phyloP scores from a whole-genome alignment of 2,113 vertebrate genomes.

The Serilophus lunatus region DNA sequence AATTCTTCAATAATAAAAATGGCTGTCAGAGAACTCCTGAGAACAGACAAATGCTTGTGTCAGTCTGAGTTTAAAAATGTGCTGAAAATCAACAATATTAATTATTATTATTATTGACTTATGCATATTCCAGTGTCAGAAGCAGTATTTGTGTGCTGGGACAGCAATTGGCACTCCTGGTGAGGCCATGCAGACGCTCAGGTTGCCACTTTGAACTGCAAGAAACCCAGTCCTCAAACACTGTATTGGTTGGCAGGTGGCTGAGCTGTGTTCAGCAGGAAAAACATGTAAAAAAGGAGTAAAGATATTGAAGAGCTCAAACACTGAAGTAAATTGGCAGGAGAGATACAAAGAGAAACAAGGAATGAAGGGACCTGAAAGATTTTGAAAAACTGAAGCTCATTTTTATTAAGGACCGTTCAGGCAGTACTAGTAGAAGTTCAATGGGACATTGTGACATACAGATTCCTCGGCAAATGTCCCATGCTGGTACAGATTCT shows the following conservation, averaged over 20 bases:
- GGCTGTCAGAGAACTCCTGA: neutral
- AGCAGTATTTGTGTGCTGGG: neutral
- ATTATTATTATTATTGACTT: neutral
- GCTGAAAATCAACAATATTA: neutral
- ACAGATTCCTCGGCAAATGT: neutral
- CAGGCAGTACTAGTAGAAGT: neutral
- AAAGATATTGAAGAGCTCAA: neutral
- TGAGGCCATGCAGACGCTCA: neutral
- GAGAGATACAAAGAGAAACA: neutral
- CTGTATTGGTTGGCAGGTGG: accelerated
- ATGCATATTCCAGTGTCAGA: neutral
- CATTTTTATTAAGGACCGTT: neutral
- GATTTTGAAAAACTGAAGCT: neutral
- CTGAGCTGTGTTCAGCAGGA: neutral
- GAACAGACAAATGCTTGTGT: neutral
- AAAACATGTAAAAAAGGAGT: neutral
- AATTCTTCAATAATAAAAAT: neutral
- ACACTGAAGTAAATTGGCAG: neutral
- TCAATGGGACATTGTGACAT: accelerated
- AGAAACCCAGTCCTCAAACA: neutral
- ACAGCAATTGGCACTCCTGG: accelerated
- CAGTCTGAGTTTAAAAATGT: neutral
- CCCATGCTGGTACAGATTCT: neutral
- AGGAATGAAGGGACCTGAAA: neutral
- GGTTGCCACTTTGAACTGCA: neutral